A percentile compares a stretch with the other conserved stretches of the same genome.
Evolutionary conservation across 2,113 vertebrate genomes (phyloP).

Genomic region (Solenodon paradoxus): DNA sequence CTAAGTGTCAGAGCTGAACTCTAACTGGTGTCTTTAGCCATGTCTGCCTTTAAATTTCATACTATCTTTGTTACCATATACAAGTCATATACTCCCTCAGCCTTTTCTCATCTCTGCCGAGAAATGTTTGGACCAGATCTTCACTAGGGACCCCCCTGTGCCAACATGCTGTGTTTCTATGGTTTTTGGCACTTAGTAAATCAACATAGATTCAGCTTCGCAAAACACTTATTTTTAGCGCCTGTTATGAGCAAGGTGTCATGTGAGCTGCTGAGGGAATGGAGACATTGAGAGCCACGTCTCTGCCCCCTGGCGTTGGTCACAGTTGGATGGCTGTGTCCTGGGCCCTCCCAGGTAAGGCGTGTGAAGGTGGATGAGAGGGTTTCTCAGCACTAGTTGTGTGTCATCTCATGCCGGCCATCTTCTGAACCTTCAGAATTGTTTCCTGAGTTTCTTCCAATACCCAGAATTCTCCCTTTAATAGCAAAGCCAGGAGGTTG

Average conservation of each 20-base stretch:
- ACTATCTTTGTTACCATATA: background rate
- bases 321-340: background rate
- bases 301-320: background rate
- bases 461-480: background rate
- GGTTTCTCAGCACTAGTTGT: background rate
- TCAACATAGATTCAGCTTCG: background rate
- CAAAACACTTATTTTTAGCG: background rate
- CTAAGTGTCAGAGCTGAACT: background rate
- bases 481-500: background rate
- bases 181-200: background rate
- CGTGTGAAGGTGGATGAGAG: background rate
- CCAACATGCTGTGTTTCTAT: background rate
- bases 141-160: background rate
- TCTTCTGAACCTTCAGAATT: background rate
- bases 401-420: background rate
- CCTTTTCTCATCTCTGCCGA: background rate
- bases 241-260: background rate
- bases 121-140: background rate
- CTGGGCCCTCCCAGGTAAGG: background rate
- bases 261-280: background rate
- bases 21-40: background rate
- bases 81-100: background rate
- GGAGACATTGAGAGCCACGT: background rate
- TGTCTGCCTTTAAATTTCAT: background rate
- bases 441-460: background rate